These are phyloP conservation scores for Epinotia demarniana DNA, from an alignment of 2,888 invertebrate genomes.

Conservation along the genomic window DNA sequence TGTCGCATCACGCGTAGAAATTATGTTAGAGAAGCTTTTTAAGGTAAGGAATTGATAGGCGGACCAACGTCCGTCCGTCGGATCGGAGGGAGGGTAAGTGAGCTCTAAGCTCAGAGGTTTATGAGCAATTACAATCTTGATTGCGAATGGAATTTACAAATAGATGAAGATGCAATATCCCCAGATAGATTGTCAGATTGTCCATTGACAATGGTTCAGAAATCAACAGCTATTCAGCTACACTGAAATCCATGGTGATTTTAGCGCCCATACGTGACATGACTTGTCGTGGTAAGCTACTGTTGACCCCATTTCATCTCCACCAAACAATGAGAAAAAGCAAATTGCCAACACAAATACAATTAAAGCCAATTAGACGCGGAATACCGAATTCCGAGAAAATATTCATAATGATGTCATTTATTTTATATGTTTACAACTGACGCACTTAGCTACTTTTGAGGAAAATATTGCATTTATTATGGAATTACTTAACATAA, in stretches of 20 bases:
- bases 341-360: constrained; percentile 1
- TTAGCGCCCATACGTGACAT: no score
- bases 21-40: background rate
- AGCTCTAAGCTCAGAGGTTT: no score
- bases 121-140: no score
- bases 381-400: constrained; percentile 8
- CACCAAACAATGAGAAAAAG: constrained; percentile 9
- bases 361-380: constrained; percentile 12
- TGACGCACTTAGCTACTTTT: background rate
- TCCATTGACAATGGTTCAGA: no score
- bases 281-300: background rate
- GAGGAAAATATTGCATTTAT: background rate
- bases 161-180: no score
- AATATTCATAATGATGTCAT: background rate
- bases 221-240: no score
- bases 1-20: background rate
- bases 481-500: background rate
- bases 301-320: background rate
- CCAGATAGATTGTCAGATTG: no score
- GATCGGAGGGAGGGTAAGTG: no score
- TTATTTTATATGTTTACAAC: background rate
- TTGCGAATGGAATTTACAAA: no score
- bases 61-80: no score
- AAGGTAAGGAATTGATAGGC: no score
- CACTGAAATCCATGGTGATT: no score